Percentiles rank a stretch among this genome's conserved stretches.
Evolutionary conservation across 2,888 invertebrate species (phyloP).

Genomic region (Endotricha flammealis): DNA sequence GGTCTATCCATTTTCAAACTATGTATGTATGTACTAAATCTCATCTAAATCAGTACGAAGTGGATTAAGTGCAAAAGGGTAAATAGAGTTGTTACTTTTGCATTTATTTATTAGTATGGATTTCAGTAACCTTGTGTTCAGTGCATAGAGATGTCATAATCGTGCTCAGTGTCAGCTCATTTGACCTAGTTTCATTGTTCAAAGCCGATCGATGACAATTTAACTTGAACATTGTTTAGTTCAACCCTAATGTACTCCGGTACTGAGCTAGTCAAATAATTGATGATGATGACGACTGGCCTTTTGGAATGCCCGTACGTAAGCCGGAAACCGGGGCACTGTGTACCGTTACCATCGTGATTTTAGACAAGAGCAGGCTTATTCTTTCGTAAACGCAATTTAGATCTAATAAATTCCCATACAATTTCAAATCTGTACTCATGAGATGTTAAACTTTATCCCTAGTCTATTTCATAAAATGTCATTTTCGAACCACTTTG

Average conservation of each 20-base stretch:
- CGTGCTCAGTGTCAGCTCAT: background rate
- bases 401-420: too few relatives aligned
- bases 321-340: constrained; percentile 62
- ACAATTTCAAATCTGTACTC: too few relatives aligned
- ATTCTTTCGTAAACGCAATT: too few relatives aligned
- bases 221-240: constrained; percentile 28
- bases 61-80: too few relatives aligned
- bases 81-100: too few relatives aligned
- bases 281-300: constrained; percentile 65
- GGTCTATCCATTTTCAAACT: too few relatives aligned
- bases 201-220: constrained; percentile 29
- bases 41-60: too few relatives aligned
- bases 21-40: too few relatives aligned
- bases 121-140: background rate
- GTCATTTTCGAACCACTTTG: too few relatives aligned
- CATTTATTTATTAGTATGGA: too few relatives aligned
- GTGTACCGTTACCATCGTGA: constrained; percentile 63
- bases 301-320: constrained; percentile 53
- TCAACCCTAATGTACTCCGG: constrained; percentile 23
- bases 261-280: constrained; percentile 53
- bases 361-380: constrained; percentile 69
- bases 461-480: too few relatives aligned
- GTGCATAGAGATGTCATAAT: background rate
- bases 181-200: constrained; percentile 33
- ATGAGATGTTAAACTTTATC: too few relatives aligned